Evolutionary conservation across 2,888 invertebrate species (phyloP).

Genomic region (Andricus quercusramuli): DNA sequence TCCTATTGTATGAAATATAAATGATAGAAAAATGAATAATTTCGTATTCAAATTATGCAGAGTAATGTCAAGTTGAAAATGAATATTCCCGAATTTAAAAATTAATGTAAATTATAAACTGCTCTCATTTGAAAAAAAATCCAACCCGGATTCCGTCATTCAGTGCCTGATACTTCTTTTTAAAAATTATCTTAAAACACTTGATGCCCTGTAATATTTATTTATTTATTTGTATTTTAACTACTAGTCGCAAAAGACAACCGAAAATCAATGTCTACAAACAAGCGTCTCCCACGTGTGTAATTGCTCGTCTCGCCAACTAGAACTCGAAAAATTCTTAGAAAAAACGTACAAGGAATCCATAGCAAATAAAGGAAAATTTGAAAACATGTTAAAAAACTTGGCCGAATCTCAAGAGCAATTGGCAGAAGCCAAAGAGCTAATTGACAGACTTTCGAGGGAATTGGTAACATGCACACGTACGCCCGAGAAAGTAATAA

Average conservation of each 20-base stretch:
- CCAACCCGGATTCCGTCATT: too few relatives aligned
- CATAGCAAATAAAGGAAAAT: too few relatives aligned
- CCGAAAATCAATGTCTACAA: neutral
- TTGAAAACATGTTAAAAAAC: neutral
- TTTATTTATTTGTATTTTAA: neutral
- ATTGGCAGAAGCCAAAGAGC: neutral
- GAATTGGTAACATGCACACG: neutral
- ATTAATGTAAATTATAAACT: too few relatives aligned
- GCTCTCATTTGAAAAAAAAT: too few relatives aligned
- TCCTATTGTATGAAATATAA: too few relatives aligned
- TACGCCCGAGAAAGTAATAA: constrained; percentile 42
- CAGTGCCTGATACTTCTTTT: too few relatives aligned
- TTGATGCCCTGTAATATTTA: neutral
- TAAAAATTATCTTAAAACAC: too few relatives aligned
- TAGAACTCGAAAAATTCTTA: neutral
- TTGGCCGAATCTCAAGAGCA: neutral
- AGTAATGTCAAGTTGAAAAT: too few relatives aligned
- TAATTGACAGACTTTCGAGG: neutral
- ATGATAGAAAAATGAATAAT: too few relatives aligned
- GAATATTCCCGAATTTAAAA: too few relatives aligned
- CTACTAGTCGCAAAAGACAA: neutral
- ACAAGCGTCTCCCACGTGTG: neutral
- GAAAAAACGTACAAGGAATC: neutral
- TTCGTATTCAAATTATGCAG: too few relatives aligned
- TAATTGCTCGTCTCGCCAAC: neutral